Evolutionary conservation across 2,113 vertebrate species (phyloP), one percentile per base, ranked within the genome.

Genomic region (Sebastes schlegelii): DNA sequence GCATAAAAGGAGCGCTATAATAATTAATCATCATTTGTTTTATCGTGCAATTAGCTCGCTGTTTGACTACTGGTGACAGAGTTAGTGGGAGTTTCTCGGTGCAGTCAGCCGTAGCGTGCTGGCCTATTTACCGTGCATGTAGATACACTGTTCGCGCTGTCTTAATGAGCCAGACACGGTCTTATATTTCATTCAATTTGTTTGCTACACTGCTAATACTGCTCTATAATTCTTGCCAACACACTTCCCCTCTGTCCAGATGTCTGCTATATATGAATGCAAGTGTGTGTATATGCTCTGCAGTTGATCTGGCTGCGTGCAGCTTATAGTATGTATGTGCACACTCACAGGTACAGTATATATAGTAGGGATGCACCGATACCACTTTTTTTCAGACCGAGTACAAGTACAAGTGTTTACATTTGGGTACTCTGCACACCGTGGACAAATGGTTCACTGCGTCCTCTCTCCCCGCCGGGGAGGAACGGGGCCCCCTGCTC

Each of bases 11-110:
- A 79, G 43, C 1, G 11, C 51, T 51, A 43, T 60, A 40, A 69
- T 74, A 78, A 78, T 79, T 72, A 58, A 80, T 80, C 63, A 58
- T 78, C 7, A 61, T 73, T 74, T 49, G 82, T 79, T 65, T 67
- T 55, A 75, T 77, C 48, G 51, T 71, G 58, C 72, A 72, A 69
- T 84, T 81, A 55, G 17, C 65, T 83, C 12, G 57, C 61, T 62
- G 60, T 63, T 77, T 61, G 45, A 74, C 42, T 57, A 21, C 9
- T n/a, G 42, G 40, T 45, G 70, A 68, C 66, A 75, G 49, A 76
- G 42, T 57, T 64, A 3, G 55, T 55, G 71, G 16, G 80, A 77
- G 74, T 67, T 62, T 63, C 26, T 61, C 14, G 5, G 71, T 43
- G 49, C 52, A 75, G 65, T 52, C 14, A 42, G 63, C 10, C 63